These are phyloP conservation scores for Lindbergichthys nudifrons DNA, from an alignment of 2,797 vertebrate genomes.

Conservation along the genomic window DNA sequence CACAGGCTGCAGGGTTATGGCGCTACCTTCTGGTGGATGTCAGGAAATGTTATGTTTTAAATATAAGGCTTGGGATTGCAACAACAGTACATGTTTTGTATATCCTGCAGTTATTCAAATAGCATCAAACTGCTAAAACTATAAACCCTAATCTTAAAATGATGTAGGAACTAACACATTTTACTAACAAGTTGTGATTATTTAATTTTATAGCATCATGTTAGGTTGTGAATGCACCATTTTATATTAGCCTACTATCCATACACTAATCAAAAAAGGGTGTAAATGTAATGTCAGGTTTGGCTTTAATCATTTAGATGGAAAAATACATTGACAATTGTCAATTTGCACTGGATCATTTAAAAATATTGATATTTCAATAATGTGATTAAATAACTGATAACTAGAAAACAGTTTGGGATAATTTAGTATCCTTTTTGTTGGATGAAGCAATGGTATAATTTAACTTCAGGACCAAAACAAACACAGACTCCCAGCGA, in stretches of 20 bases:
- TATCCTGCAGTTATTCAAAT: not conserved
- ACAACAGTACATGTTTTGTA: not conserved
- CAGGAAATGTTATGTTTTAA: not conserved
- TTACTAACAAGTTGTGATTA: not conserved
- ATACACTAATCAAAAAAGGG: not conserved
- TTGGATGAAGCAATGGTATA: not conserved
- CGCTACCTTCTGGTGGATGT: conserved; percentile 45
- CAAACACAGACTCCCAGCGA: conserved; percentile 22
- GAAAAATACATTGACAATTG: not conserved
- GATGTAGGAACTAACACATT: not conserved
- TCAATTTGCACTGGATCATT: not conserved
- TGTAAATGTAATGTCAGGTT: not conserved
- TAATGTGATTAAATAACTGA: not conserved
- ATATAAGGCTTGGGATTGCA: not conserved
- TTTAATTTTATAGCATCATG: not conserved
- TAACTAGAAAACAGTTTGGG: not conserved
- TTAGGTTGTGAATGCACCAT: not conserved
- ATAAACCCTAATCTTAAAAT: not conserved
- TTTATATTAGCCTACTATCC: not conserved
- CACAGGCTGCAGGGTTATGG: conserved; percentile 1
- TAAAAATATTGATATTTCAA: not conserved
- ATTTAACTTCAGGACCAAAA: conserved; percentile 10
- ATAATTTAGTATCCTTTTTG: not conserved
- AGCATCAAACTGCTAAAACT: not conserved
- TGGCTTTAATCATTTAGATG: not conserved